Conservation (phyloP, 2,113 vertebrate genomes). For the Dipodomys merriami region DNA sequence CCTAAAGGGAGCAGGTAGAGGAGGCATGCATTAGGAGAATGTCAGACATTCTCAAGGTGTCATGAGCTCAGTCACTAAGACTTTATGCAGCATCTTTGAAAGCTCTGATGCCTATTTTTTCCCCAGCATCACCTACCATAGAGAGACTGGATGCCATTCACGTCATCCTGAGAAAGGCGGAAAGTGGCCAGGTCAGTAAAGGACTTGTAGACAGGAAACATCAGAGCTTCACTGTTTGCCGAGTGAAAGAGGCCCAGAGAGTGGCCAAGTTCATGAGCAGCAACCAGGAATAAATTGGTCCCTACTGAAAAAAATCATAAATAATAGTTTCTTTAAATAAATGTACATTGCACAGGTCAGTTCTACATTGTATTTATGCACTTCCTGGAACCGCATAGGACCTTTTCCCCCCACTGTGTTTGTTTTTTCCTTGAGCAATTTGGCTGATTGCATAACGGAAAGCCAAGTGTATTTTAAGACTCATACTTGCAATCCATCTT, state of each 20-base stretch:
- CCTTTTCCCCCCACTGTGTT: not conserved
- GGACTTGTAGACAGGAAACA: conserved; percentile 86
- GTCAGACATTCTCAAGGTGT: not conserved
- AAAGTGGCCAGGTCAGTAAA: conserved; percentile 80
- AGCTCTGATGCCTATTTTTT: not conserved
- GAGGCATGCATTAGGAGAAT: not conserved
- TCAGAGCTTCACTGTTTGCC: conserved; percentile 83
- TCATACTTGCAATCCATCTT: not conserved
- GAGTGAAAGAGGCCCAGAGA: conserved; percentile 91
- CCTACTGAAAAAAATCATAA: conserved; percentile 80
- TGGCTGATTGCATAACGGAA: not conserved
- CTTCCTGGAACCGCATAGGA: not conserved
- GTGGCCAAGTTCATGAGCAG: conserved; percentile 91
- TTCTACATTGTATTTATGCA: not conserved
- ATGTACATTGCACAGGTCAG: not conserved
- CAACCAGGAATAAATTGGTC: conserved; percentile 88
- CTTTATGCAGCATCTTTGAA: not conserved
- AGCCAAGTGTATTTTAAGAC: not conserved
- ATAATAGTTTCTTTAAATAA: not conserved
- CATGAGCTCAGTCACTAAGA: not conserved
- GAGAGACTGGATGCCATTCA: conserved; percentile 87
- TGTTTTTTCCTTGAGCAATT: not conserved
- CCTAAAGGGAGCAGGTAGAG: conserved; percentile 67
- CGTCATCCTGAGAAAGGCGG: conserved; percentile 87
- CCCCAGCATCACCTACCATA: conserved; percentile 84